These are phyloP conservation scores for Phalacrocorax carbo DNA, from an alignment of 2,113 vertebrate species.

Conservation along the genomic window DNA sequence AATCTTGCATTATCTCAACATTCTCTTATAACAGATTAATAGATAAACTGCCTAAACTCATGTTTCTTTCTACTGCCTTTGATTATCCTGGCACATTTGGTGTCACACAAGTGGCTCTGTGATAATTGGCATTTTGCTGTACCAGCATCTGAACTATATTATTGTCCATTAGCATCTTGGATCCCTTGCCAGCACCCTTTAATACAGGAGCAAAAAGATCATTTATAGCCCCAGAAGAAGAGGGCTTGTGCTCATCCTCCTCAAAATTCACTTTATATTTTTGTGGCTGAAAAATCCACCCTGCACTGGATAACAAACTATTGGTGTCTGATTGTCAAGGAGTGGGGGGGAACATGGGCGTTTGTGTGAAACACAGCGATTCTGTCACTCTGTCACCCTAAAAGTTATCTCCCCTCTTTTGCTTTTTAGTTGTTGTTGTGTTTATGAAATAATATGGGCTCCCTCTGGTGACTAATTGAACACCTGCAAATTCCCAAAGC, in stretches of 20 bases:
- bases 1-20: background rate
- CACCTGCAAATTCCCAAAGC: constrained; percentile 67
- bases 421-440: background rate
- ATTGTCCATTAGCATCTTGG: background rate
- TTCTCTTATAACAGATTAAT: background rate
- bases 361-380: background rate
- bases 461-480: constrained; percentile 78
- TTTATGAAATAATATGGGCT: constrained; percentile 74
- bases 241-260: background rate
- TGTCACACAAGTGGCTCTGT: background rate
- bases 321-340: background rate
- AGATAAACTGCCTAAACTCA: background rate
- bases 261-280: background rate
- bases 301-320: background rate
- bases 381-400: background rate
- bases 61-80: background rate
- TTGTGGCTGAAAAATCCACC: background rate
- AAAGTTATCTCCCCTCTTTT: background rate
- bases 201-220: background rate
- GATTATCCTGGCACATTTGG: background rate
- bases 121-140: background rate
- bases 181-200: background rate
- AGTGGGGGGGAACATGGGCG: background rate
- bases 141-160: background rate
- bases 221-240: background rate